Evolutionary conservation across 2,113 vertebrate genomes (phyloP).

Genomic region (Poeciliopsis retropinna): DNA sequence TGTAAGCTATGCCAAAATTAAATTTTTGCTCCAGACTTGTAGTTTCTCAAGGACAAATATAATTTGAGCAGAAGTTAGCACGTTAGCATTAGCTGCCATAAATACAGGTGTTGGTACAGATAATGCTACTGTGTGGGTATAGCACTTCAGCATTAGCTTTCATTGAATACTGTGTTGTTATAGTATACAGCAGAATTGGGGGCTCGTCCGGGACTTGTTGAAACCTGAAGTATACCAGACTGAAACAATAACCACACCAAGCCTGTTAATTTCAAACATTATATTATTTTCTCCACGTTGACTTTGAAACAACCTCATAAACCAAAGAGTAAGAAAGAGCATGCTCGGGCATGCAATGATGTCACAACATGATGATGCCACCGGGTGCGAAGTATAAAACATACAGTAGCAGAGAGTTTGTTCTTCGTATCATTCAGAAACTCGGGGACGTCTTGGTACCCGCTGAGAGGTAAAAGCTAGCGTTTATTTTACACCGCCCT

Average conservation of each 20-base stretch:
- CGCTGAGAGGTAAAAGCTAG: conserved; percentile 81
- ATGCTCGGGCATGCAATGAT: conserved; percentile 86
- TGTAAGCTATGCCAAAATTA: too few species aligned
- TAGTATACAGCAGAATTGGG: too few species aligned
- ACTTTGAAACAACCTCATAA: conserved; percentile 85
- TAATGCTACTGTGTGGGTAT: too few species aligned
- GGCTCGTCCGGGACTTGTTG: too few species aligned
- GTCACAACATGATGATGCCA: conserved; percentile 85
- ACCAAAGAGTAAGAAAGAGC: conserved; percentile 86
- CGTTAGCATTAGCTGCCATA: too few species aligned
- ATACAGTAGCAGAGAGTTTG: conserved; percentile 81
- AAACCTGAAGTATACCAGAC: neutral
- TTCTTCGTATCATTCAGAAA: conserved; percentile 81
- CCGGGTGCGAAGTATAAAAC: conserved; percentile 84
- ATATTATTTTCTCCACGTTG: conserved; percentile 83
- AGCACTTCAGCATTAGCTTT: too few species aligned
- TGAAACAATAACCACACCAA: conserved; percentile 63
- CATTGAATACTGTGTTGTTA: too few species aligned
- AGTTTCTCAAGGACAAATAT: too few species aligned
- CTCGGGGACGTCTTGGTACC: conserved; percentile 73
- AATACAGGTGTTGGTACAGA: too few species aligned
- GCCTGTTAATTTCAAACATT: conserved; percentile 79
- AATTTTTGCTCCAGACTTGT: too few species aligned
- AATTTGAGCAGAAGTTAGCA: too few species aligned
- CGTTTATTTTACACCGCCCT: conserved; percentile 79